These are phyloP conservation scores for Sprattus sprattus DNA, from an alignment of 2,113 vertebrate genomes.

Conservation along the genomic window DNA sequence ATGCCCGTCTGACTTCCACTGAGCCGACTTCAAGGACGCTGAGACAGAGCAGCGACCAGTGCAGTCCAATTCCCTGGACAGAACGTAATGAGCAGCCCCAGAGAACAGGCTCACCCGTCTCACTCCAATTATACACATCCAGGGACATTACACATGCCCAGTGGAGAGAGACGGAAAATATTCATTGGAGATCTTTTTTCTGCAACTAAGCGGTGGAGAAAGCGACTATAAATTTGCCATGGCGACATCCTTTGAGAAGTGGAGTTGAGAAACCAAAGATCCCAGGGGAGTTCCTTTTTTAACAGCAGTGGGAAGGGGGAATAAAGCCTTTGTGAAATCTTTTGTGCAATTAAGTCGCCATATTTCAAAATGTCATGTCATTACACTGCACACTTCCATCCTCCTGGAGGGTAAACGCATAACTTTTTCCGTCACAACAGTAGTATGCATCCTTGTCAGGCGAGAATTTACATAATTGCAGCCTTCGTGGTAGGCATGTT, in stretches of 20 bases:
- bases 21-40: not conserved
- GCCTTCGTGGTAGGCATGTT: conserved; percentile 17
- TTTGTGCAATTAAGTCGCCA: not conserved
- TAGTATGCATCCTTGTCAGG: not conserved
- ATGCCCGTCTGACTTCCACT: conserved; percentile 3
- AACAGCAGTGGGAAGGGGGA: not conserved
- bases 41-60: not conserved
- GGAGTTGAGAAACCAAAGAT: not conserved
- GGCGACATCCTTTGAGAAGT: not conserved
- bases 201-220: not conserved
- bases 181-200: not conserved
- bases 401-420: not conserved
- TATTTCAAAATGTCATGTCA: conserved; percentile 1
- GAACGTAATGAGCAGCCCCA: not conserved
- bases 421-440: not conserved
- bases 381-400: not conserved
- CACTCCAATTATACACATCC: not conserved
- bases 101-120: not conserved
- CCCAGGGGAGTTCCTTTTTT: not conserved
- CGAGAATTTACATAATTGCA: conserved; percentile 13
- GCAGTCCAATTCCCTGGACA: not conserved
- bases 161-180: not conserved
- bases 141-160: not conserved
- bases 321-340: not conserved
- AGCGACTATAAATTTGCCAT: not conserved